Conservation (phyloP, 2,113 vertebrate genomes). For the Pterocles burchelli region DNA sequence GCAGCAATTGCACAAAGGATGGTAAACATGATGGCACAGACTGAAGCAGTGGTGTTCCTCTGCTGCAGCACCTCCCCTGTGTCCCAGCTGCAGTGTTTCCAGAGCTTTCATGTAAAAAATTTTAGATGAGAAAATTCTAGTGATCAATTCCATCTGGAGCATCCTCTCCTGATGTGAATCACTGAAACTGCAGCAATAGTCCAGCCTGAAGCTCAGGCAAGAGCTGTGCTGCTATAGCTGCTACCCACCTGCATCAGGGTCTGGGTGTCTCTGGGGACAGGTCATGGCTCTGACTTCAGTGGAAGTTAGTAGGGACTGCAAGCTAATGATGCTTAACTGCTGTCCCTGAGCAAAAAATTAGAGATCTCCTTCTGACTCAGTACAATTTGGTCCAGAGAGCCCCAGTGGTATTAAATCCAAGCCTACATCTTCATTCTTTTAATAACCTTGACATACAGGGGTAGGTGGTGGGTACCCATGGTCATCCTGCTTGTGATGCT, state of each 20-base stretch:
- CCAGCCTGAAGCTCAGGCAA: background rate
- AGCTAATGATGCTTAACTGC: background rate
- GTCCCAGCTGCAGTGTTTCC: background rate
- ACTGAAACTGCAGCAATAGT: background rate
- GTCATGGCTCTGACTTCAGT: background rate
- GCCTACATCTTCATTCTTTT: background rate
- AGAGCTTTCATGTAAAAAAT: background rate
- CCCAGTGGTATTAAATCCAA: background rate
- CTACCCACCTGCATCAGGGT: background rate
- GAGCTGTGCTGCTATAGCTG: background rate
- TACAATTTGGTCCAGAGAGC: background rate
- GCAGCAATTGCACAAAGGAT: background rate
- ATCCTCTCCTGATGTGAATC: background rate
- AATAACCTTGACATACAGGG: background rate
- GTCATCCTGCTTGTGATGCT: background rate
- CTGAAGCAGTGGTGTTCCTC: background rate
- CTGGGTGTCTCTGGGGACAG: background rate
- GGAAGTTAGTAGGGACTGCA: background rate
- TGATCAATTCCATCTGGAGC: fast-evolving
- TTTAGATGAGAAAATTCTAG: background rate
- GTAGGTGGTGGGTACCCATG: background rate
- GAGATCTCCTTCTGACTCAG: background rate
- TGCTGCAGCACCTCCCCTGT: background rate
- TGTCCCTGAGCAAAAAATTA: background rate
- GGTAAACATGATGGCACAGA: background rate